Evolutionary conservation across 2,797 vertebrate species (phyloP).

Genomic region (Myotis daubentonii): DNA sequence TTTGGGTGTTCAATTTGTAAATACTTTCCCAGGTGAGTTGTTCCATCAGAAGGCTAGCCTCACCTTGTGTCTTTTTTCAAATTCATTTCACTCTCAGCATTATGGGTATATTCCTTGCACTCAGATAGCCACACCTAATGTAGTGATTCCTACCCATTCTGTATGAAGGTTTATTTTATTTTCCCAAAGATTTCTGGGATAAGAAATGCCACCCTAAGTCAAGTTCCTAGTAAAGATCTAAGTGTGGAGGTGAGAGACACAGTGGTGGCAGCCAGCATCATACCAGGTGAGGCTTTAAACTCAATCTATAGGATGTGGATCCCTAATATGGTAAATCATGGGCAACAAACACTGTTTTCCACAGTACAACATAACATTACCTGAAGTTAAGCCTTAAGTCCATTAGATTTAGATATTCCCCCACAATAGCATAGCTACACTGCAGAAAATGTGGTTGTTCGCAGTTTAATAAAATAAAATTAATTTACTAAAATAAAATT

Average conservation of each 20-base stretch:
- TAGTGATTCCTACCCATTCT: not conserved
- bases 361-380: conserved; percentile 31
- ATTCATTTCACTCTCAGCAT: not conserved
- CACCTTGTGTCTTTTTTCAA: not conserved
- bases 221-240: not conserved
- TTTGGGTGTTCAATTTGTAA: not conserved
- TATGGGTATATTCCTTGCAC: not conserved
- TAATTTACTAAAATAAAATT: conserved; percentile 53
- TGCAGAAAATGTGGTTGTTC: not conserved
- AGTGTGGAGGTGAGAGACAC: not conserved
- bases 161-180: not conserved
- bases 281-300: not conserved
- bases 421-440: not conserved
- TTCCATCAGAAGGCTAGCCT: not conserved
- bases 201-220: not conserved
- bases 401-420: not conserved
- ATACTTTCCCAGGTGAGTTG: not conserved
- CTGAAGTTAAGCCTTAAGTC: not conserved
- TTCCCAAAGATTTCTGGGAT: not conserved
- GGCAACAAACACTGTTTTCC: conserved; percentile 2
- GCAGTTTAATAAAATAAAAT: not conserved
- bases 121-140: not conserved
- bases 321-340: not conserved
- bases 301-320: not conserved
- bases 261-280: not conserved